These are phyloP conservation scores for Apamea monoglypha DNA, from an alignment of 2,888 invertebrate genomes.

Conservation along the genomic window DNA sequence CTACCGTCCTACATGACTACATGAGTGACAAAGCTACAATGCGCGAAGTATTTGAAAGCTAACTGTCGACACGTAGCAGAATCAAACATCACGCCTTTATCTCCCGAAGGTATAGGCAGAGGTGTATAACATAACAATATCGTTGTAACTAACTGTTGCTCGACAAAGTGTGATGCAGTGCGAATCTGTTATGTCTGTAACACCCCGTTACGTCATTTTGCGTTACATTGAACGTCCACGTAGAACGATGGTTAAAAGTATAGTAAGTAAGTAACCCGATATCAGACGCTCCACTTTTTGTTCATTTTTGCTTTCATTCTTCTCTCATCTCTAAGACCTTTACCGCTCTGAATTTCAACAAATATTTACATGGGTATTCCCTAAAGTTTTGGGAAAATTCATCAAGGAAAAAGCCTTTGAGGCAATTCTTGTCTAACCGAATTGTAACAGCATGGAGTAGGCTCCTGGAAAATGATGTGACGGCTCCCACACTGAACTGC, in stretches of 20 bases:
- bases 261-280: too few relatives aligned
- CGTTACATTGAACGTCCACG: constrained; percentile 9
- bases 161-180: neutral
- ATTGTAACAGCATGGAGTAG: too few relatives aligned
- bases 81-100: neutral
- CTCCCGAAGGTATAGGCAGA: neutral
- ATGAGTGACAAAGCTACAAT: neutral
- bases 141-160: neutral
- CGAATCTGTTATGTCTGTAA: neutral
- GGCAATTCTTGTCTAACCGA: too few relatives aligned
- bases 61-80: neutral
- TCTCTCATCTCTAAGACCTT: neutral
- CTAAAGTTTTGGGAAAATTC: too few relatives aligned
- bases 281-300: neutral
- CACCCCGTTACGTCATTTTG: constrained; percentile 14
- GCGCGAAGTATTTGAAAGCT: neutral
- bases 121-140: neutral
- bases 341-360: too few relatives aligned
- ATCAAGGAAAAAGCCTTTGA: too few relatives aligned
- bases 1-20: neutral
- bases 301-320: neutral
- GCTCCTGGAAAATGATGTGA: too few relatives aligned
- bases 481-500: too few relatives aligned
- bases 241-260: neutral
- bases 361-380: too few relatives aligned